These are phyloP conservation scores for Unio pictorum DNA, from an alignment of 2,888 invertebrate genomes.

Conservation along the genomic window DNA sequence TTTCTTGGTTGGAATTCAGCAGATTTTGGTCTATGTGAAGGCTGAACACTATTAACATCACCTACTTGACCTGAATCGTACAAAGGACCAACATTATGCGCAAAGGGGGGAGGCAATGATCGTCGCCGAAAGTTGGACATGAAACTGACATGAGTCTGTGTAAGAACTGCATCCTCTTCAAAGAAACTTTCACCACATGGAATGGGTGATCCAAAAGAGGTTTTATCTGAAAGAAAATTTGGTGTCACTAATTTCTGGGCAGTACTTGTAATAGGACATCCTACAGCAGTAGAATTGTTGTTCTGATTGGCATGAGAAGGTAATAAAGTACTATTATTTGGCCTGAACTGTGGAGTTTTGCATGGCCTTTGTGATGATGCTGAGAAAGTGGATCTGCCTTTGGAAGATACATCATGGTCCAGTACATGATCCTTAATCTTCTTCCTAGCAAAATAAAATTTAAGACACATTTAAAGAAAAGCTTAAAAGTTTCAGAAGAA, in stretches of 20 bases:
- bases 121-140: conserved; percentile 40
- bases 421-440: no score
- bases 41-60: conserved; percentile 2
- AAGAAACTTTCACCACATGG: conserved; percentile 69
- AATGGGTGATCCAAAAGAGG: conserved; percentile 45
- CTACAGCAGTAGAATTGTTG: no score
- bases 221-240: background rate
- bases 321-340: no score
- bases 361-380: background rate
- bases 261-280: conserved; percentile 15
- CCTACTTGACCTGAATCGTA: conserved; percentile 1
- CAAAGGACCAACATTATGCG: conserved; percentile 10
- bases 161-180: conserved; percentile 54
- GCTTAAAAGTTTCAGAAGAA: no score
- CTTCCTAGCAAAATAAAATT: no score
- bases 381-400: background rate
- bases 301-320: no score
- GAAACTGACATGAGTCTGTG: conserved; percentile 51
- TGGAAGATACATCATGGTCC: background rate
- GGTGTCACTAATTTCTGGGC: conserved; percentile 14
- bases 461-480: no score
- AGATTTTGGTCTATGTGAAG: conserved; percentile 1
- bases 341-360: background rate
- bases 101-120: conserved; percentile 16
- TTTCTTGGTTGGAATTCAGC: background rate